A percentile compares a stretch with the other conserved stretches of the same genome.
Evolutionary conservation across 1,140 invertebrate genomes (phyloP).

Genomic region (Hylyphantes graminicola): DNA sequence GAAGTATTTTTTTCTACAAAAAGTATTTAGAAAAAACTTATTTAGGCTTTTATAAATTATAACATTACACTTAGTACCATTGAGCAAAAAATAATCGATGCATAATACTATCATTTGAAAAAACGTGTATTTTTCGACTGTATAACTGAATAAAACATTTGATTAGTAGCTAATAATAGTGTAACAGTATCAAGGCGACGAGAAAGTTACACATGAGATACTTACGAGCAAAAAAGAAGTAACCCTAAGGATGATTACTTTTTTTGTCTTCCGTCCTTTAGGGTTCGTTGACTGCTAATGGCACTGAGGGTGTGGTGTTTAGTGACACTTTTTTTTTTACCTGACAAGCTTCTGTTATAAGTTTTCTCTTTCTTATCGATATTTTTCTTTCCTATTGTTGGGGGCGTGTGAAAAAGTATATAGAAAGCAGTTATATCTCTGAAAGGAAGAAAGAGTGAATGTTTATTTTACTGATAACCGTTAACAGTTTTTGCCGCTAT

Average conservation of each 20-base stretch:
- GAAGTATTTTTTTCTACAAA: too few relatives aligned
- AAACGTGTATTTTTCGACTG: too few relatives aligned
- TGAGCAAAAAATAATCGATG: too few relatives aligned
- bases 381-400: not conserved
- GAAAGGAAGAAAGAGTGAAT: not conserved
- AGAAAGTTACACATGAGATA: constrained; percentile 12
- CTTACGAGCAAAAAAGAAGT: constrained; percentile 14
- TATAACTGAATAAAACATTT: too few relatives aligned
- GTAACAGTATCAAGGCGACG: constrained; percentile 3
- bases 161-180: constrained; percentile 17
- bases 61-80: too few relatives aligned
- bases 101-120: too few relatives aligned
- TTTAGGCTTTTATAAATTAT: too few relatives aligned
- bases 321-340: not conserved
- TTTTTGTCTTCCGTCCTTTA: constrained; percentile 11
- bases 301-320: not conserved
- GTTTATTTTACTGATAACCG: too few relatives aligned
- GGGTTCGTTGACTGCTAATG: constrained; percentile 41
- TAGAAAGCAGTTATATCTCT: not conserved
- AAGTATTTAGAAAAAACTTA: too few relatives aligned
- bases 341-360: not conserved
- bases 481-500: too few relatives aligned
- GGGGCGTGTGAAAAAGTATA: not conserved
- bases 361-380: not conserved
- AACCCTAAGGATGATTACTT: not conserved